Evolutionary conservation across 2,113 vertebrate genomes (phyloP), one percentile per base, ranked within the genome.

Genomic region (Daphoenositta chrysoptera): DNA sequence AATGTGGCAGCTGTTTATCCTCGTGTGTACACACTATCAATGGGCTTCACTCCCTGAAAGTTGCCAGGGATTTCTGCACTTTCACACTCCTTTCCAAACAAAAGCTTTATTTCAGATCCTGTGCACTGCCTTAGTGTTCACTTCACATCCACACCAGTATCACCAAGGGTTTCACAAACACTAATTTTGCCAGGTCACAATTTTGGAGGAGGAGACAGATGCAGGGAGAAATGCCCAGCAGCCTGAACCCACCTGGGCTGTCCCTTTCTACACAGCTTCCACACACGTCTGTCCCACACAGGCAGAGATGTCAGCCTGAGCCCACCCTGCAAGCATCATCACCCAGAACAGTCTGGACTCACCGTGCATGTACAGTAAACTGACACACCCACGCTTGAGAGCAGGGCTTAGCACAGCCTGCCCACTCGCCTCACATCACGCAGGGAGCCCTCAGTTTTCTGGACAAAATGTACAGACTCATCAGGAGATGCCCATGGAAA

Each of bases 401-500:
- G 30, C 22, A 7, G 9, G 15, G 24, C 50, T 50, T 39, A 68
- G 39, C 50, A 27, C 27, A 61, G 51, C 10, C 3, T 23, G 45
- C 24, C 50, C 47, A 17, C 60, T 17, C 20, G 3, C 33, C 58
- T 78, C 51, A 17, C 22, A 3, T 1, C 5, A 1, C 0, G 0
- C 28, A 24, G 3, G 2, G 4, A 77, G 27, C 26, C 42, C 42
- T 48, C 57, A 0, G 1, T 4, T 33, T 66, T 37, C 79, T 16
- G 33, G 31, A 45, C 35, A 85, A 44, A 68, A 35, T 11, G 4
- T 14, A 44, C 4, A 24, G 27, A 9, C 53, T 22, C 40, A 24
- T 12, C 26, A n/a, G 31, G 24, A 69, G 20, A 27, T 14, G 37
- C 10, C 27, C 31, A 6, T 54, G 60, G 64, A 65, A 80, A 80